Conservation (phyloP, 2,888 invertebrate species). For the Sympetrum striolatum region DNA sequence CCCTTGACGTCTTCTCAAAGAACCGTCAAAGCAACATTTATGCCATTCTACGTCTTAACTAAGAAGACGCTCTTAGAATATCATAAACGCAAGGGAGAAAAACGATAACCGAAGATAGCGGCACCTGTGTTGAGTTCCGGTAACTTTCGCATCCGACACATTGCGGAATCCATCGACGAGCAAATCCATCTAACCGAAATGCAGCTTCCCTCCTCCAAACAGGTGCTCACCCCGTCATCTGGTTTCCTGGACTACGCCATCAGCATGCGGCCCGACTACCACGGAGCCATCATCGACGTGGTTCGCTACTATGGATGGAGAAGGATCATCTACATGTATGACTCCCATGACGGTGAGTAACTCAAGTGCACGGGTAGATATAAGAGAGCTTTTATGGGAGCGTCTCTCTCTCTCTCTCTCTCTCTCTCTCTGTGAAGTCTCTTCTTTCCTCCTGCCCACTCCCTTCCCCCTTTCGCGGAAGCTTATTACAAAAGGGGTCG, state of each 20-base stretch:
- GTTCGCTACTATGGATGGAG: constrained; percentile 92
- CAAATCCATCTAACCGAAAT: background rate
- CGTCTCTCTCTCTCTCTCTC: background rate
- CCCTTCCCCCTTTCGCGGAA: too few relatives aligned
- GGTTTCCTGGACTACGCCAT: constrained; percentile 90
- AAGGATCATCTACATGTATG: constrained; percentile 87
- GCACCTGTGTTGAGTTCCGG: too few relatives aligned
- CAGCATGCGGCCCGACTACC: constrained; percentile 94
- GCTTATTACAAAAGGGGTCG: background rate
- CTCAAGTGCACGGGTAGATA: background rate
- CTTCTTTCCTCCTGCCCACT: background rate
- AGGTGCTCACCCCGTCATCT: constrained; percentile 86
- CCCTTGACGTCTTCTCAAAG: too few relatives aligned
- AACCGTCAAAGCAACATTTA: too few relatives aligned
- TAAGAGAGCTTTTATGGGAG: background rate
- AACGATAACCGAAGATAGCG: too few relatives aligned
- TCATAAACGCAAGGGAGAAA: too few relatives aligned
- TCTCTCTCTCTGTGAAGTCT: background rate
- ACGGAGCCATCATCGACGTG: constrained; percentile 93
- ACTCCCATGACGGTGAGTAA: constrained; percentile 86
- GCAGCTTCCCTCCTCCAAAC: constrained; percentile 48
- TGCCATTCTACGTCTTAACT: too few relatives aligned
- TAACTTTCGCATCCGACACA: too few relatives aligned
- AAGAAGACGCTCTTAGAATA: too few relatives aligned
- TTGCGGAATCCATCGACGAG: background rate